Evolutionary conservation across 1,140 invertebrate species (phyloP), one percentile per base, ranked within the genome.

Genomic region (Bombus fervidus): DNA sequence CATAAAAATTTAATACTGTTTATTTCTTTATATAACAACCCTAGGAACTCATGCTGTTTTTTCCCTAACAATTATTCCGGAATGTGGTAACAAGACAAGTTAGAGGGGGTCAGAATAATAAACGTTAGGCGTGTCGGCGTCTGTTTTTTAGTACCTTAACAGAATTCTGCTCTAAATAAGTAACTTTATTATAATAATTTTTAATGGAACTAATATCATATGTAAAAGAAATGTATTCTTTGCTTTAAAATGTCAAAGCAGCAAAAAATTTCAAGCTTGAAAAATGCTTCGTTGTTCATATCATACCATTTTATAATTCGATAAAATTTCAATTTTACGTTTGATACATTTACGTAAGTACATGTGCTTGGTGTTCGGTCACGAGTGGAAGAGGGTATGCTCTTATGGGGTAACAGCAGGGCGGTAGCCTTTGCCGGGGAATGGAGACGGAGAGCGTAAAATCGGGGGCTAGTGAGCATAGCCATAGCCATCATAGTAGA

Each of bases 401-500:
- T 92, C 89, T 84, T 92, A 89, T 93, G 91, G 92, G 86, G 90
- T 93, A 90, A 86, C 72, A 81, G 86, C 83, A 90, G 87, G 91
- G 87, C 91, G 91, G 90, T 94, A 91, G 91, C 93, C 93, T 91
- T 91, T 91, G 90, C 91, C 87, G 91, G 93, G 94, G 92, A 91
- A 95, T 95, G 95, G 95, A 95, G 94, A 95, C 95, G 73, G 95
- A 95, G 94, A 95, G 94, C 87, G 92, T 95, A 89, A 95, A 95
- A 71, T 95, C 95, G 39, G 94, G 92, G 92, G 94, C 94, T 92
- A 95, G 94, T 89, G 95, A 95, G 92, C 95, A 95, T 91, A 95
- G 94, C 93, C 94, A 94, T 86, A 93, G 94, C 92, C 93, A 94
- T 81, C 93, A 93, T 87, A 94, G 91, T 87, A 92, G 93, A 39